Evolutionary conservation across 92 coral and sea anemone species (phyloP).

Genomic region (Bergia sp.): DNA sequence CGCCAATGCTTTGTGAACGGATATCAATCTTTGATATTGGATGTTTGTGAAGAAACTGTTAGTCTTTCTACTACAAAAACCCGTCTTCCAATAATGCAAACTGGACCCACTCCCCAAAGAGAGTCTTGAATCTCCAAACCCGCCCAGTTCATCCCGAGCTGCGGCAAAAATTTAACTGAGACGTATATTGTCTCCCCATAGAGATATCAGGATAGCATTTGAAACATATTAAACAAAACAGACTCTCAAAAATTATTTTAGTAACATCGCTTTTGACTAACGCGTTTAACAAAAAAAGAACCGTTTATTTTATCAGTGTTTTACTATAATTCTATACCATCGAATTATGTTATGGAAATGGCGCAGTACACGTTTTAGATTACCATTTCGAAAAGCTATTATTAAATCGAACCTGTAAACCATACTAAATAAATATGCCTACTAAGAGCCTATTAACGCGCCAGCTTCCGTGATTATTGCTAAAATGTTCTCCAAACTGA

Average conservation of each 20-base stretch:
- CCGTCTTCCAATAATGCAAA: neutral
- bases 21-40: too few species aligned
- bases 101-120: neutral
- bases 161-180: too few species aligned
- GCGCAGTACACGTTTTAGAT: neutral
- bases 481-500: conserved; percentile 16
- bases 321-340: neutral
- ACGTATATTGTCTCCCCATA: neutral
- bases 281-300: too few species aligned
- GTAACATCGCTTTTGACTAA: neutral
- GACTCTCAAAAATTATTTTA: neutral
- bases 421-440: conserved; percentile 10
- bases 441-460: conserved; percentile 17
- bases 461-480: conserved; percentile 27
- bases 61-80: neutral
- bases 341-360: neutral
- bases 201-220: neutral
- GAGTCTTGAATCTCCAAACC: neutral
- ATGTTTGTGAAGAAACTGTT: too few species aligned
- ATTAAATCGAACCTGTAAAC: conserved; percentile 1
- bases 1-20: neutral
- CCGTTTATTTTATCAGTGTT: neutral
- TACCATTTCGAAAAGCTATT: neutral
- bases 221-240: too few species aligned
- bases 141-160: too few species aligned